Conservation (phyloP, 2,113 vertebrate species). For the Petrocephalus microphthalmus region DNA sequence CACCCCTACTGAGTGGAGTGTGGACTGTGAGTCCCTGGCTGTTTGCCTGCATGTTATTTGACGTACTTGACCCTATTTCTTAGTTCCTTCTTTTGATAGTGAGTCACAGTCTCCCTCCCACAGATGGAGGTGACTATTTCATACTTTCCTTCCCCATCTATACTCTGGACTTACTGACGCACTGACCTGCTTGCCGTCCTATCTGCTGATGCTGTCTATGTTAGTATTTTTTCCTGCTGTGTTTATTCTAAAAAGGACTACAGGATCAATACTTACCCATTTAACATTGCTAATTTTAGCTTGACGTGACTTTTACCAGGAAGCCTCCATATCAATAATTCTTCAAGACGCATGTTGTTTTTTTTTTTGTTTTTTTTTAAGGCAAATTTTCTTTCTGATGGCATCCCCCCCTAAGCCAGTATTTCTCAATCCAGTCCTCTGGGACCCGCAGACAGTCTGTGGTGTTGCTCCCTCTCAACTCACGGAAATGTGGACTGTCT, state of each 20-base stretch:
- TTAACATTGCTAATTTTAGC: background rate
- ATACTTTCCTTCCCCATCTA: background rate
- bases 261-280: conserved; percentile 3
- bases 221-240: background rate
- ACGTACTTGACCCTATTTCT: background rate
- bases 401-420: background rate
- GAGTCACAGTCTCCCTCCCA: background rate
- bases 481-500: background rate
- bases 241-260: background rate
- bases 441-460: background rate
- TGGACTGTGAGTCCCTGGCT: conserved; percentile 74
- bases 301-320: background rate
- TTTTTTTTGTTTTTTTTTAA: background rate
- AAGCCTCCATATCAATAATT: background rate
- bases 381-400: background rate
- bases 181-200: background rate
- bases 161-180: background rate
- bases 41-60: background rate
- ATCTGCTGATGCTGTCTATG: background rate
- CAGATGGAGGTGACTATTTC: no score
- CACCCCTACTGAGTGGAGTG: conserved; percentile 80
- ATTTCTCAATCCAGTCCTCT: background rate
- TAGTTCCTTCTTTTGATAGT: background rate
- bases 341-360: background rate
- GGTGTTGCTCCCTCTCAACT: background rate